These are phyloP conservation scores for Physocephala rufipes DNA, from an alignment of 2,888 invertebrate species.

Conservation along the genomic window DNA sequence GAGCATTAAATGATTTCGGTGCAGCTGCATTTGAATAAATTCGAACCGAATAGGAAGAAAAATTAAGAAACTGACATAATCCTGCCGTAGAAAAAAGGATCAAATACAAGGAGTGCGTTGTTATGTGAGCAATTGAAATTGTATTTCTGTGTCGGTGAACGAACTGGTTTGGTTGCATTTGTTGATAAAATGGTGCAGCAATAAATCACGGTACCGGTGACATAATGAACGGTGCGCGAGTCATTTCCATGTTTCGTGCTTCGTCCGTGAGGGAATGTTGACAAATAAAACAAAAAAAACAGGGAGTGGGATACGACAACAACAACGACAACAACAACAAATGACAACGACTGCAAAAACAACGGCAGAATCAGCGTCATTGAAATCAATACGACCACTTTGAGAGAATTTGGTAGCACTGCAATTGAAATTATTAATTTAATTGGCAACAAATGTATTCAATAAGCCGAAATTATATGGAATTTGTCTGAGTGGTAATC, in stretches of 20 bases:
- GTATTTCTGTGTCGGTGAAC: background rate
- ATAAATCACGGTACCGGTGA: slow-evolving; percentile 41
- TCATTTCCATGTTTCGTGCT: background rate
- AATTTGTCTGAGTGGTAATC: slow-evolving; percentile 36
- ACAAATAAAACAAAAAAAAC: background rate
- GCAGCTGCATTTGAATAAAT: slow-evolving; percentile 9
- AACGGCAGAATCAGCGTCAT: background rate
- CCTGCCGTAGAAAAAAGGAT: background rate
- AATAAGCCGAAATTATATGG: slow-evolving; percentile 58
- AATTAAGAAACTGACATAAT: background rate
- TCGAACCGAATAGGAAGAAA: no score
- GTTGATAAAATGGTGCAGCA: slow-evolving; percentile 37
- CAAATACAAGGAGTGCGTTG: background rate
- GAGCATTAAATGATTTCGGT: slow-evolving; percentile 20
- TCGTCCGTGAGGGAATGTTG: background rate
- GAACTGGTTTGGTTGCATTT: background rate
- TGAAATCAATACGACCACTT: background rate
- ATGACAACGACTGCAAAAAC: background rate
- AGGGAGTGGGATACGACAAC: no score
- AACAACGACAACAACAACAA: background rate
- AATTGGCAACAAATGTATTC: slow-evolving; percentile 59
- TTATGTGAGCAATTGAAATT: background rate
- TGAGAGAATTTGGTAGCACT: slow-evolving; percentile 25
- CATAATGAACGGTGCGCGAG: slow-evolving; percentile 35
- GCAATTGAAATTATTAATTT: slow-evolving; percentile 59